Evolutionary conservation across 2,888 invertebrate species (phyloP).

Genomic region (Laothoe populi): DNA sequence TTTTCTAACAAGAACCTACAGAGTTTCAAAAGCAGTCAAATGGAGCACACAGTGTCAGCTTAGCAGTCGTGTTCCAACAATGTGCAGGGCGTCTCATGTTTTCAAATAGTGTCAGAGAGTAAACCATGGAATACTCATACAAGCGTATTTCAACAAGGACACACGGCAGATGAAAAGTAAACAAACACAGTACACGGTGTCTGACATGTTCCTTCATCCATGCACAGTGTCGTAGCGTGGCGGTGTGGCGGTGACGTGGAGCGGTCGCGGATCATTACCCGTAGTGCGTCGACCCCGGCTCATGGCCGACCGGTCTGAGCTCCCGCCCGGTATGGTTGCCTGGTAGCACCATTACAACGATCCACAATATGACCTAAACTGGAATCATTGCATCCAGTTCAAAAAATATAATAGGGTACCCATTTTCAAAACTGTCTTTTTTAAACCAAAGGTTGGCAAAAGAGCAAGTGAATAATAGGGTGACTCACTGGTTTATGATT

Average conservation of each 20-base stretch:
- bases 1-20: too few relatives aligned
- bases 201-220: constrained; percentile 12
- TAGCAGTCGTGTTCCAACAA: neutral
- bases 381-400: constrained; percentile 3
- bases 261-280: constrained; percentile 28
- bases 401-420: neutral
- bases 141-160: neutral
- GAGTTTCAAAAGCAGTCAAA: neutral
- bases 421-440: too few relatives aligned
- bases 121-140: neutral
- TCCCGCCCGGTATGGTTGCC: constrained; percentile 28
- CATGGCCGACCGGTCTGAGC: constrained; percentile 35
- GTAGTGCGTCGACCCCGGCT: constrained; percentile 34
- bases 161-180: neutral
- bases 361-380: constrained; percentile 9
- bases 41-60: neutral
- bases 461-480: too few relatives aligned
- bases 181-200: neutral
- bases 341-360: constrained; percentile 27
- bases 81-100: neutral
- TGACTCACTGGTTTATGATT: too few relatives aligned
- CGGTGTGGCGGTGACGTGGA: constrained; percentile 24
- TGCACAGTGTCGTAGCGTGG: constrained; percentile 15
- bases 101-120: neutral
- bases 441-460: too few relatives aligned